Evolutionary conservation across 2,797 vertebrate genomes (phyloP).

Genomic region (Malacoraja senta): DNA sequence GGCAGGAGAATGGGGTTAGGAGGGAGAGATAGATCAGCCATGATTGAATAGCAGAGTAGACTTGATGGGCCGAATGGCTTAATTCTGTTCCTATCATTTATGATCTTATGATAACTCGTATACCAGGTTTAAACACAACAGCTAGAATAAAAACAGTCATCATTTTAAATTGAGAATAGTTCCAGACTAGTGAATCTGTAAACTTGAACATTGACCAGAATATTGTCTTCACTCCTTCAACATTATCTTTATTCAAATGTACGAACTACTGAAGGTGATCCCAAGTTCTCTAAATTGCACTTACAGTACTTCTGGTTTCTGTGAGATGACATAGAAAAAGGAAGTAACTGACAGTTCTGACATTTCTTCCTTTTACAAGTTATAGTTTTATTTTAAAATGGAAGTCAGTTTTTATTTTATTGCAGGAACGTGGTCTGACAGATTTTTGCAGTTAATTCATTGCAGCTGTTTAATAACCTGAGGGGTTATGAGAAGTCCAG

Average conservation of each 20-base stretch:
- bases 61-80: too few relatives aligned
- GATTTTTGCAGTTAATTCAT: constrained; percentile 7
- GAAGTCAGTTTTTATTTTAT: constrained; percentile 19
- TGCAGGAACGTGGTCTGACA: constrained; percentile 7
- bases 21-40: too few relatives aligned
- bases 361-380: constrained; percentile 10
- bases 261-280: not conserved
- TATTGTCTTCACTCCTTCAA: not conserved
- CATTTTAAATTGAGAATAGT: not conserved
- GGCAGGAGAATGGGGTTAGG: too few relatives aligned
- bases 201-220: not conserved
- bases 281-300: not conserved
- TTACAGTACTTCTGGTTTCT: not conserved
- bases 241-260: not conserved
- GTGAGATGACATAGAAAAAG: constrained; percentile 7
- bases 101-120: not conserved
- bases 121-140: not conserved
- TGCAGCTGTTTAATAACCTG: constrained; percentile 26
- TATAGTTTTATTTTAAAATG: constrained; percentile 21
- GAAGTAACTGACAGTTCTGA: not conserved
- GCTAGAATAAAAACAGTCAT: not conserved
- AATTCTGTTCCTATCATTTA: too few relatives aligned
- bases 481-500: not conserved
- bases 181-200: not conserved
- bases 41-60: too few relatives aligned